Evolutionary conservation across 2,797 vertebrate genomes (phyloP).

Genomic region (Clarias platycephalus): DNA sequence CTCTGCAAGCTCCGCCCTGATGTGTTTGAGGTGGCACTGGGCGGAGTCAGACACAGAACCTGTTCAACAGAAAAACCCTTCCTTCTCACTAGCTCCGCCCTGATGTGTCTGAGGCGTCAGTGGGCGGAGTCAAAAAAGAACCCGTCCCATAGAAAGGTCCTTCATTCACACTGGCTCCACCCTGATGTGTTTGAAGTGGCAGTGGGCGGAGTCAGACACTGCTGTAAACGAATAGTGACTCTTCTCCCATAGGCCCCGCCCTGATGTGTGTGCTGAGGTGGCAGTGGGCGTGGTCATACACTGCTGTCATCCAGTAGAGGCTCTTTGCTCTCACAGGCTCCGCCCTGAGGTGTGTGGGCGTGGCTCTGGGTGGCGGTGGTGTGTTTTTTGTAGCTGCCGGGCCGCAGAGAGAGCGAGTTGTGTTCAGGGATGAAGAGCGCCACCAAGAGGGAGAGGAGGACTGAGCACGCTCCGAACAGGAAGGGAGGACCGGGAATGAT

Average conservation of each 20-base stretch:
- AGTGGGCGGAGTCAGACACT: background rate
- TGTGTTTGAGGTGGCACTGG: background rate
- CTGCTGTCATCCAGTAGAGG: slow-evolving; percentile 88
- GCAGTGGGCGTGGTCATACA: slow-evolving; percentile 72
- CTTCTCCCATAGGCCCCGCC: background rate
- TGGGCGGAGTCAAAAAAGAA: background rate
- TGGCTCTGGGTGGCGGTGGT: slow-evolving; percentile 83
- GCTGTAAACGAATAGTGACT: background rate
- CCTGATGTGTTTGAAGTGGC: background rate
- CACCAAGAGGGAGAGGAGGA: slow-evolving; percentile 87
- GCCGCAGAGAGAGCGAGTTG: slow-evolving; percentile 75
- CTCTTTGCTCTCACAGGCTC: slow-evolving; percentile 83
- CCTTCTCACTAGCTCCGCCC: background rate
- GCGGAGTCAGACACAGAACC: background rate
- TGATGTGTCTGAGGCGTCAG: background rate
- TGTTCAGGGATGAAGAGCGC: slow-evolving; percentile 89
- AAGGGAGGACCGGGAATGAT: slow-evolving; percentile 89
- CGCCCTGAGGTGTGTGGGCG: slow-evolving; percentile 79
- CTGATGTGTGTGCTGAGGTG: slow-evolving; percentile 46
- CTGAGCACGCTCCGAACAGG: slow-evolving; percentile 88
- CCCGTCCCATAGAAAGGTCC: background rate
- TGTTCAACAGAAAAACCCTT: background rate
- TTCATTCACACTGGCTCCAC: background rate
- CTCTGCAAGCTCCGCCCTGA: background rate
- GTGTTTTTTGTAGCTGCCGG: slow-evolving; percentile 88